A percentile compares a stretch with the other conserved stretches of the same genome.
phyloP scores from a whole-genome alignment of 1,140 invertebrate species.

The Panagrolaimus sp. region DNA sequence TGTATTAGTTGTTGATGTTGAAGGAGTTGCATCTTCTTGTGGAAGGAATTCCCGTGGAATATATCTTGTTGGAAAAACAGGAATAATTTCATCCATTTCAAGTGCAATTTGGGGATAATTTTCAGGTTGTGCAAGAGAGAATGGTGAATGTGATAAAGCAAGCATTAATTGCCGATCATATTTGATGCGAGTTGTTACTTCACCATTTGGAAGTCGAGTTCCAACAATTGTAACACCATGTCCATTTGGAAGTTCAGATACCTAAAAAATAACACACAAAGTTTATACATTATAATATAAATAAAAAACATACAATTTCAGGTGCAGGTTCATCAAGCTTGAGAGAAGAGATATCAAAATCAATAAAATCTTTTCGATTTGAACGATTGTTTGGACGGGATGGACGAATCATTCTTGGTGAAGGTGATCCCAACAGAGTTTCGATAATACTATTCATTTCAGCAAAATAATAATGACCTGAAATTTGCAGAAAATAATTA shows the following conservation, averaged over 20 bases:
- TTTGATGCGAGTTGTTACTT: constrained; percentile 2
- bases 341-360: background rate
- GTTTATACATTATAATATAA: background rate
- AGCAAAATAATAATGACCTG: too few relatives aligned
- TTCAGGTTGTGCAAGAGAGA: constrained; percentile 6
- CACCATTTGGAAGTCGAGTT: background rate
- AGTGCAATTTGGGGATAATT: background rate
- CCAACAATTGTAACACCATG: constrained; percentile 7
- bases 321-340: constrained; percentile 5
- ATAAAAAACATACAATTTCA: constrained; percentile 13
- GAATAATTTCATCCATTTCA: constrained; percentile 12
- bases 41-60: constrained; percentile 2
- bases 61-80: background rate
- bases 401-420: too few relatives aligned
- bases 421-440: too few relatives aligned
- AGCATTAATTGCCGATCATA: constrained; percentile 7
- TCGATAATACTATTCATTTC: too few relatives aligned
- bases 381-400: too few relatives aligned
- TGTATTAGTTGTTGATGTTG: too few relatives aligned
- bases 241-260: constrained; percentile 2
- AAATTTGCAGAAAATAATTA: too few relatives aligned
- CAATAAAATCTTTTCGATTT: constrained; percentile 2
- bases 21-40: background rate
- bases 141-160: constrained; percentile 1
- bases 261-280: background rate